Base-by-base conservation (phyloP, 2,113 vertebrate species). In the Rhea americana region DNA sequence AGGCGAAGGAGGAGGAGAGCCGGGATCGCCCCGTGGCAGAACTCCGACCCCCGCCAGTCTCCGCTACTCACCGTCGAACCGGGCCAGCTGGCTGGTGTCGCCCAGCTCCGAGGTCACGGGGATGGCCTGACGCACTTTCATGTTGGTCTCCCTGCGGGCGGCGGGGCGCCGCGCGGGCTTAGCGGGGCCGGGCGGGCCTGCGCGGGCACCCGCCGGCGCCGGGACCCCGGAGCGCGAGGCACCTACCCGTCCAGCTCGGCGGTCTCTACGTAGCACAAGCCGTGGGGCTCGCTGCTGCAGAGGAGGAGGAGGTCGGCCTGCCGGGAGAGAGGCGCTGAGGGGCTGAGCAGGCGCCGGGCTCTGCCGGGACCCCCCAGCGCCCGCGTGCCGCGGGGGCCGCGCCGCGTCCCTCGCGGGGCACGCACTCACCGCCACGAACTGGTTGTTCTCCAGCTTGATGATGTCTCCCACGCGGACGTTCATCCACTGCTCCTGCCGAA, bases 261-360 rank as follows among this genome's bases (percentile, higher is more conserved):
- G 0, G 99, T 99, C 97, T 99, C 99, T 18, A 99, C 98, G 97
- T 99, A 99, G 93, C 99, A 99, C 93, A 99, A 96, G 20, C 99
- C 98, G 5, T 99, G 99, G 56, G 99, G 99, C 82, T 99, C 99
- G 0, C 98, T 99, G 98, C 99, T 99, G 96, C 98, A 99, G n/a
- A 99, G 97, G 82, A 99, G 98, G 77, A 99, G 98, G 92, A 99
- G 98, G 92, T 99, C 99, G 78, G 99, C 99, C 99, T 99, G 96
- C 24, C 16, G 18, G 82, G 88, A 93, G 79, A 94, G 65, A 92
- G 14, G 48, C 1, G 2, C 9, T 11, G 45, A 67, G 18, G 26
- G 32, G 17, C 3, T 37, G 32, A 20, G 50, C 18, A 25, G 56
- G 26, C 8, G 4, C 25, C 1, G 21, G 28, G 51, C 53, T 35